Percentiles rank a stretch among this genome's conserved stretches.
These are phyloP conservation scores for Druon quercuslanigerum DNA, from an alignment of 1,140 invertebrate genomes.

Conservation along the genomic window DNA sequence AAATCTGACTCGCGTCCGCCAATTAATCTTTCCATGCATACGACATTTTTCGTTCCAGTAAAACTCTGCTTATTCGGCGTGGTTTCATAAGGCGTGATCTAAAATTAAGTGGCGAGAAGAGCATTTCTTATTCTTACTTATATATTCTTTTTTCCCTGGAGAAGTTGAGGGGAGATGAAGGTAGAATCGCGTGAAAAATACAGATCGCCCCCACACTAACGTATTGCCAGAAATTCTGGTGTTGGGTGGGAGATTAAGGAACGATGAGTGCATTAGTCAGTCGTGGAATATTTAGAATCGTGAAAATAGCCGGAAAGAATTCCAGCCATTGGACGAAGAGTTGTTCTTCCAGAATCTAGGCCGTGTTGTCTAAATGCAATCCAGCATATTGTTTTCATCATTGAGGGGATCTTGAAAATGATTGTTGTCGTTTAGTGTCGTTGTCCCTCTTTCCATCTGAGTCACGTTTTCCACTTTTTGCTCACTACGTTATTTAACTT, in stretches of 20 bases:
- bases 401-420: neutral
- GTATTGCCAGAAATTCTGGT: slow-evolving; percentile 36
- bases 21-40: neutral
- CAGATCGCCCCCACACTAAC: slow-evolving; percentile 1
- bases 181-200: slow-evolving; percentile 6
- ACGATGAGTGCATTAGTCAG: slow-evolving; percentile 46
- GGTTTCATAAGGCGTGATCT: slow-evolving; percentile 35
- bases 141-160: slow-evolving; percentile 8
- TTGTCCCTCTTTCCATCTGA: too few relatives aligned
- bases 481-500: too few relatives aligned
- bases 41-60: slow-evolving; percentile 3
- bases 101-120: slow-evolving; percentile 37
- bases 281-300: slow-evolving; percentile 48
- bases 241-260: slow-evolving; percentile 24
- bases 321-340: slow-evolving; percentile 33
- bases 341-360: neutral
- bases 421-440: too few relatives aligned
- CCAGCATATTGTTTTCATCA: neutral
- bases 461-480: too few relatives aligned
- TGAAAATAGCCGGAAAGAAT: slow-evolving; percentile 42
- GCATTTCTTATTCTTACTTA: neutral
- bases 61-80: neutral
- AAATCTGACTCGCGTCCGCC: slow-evolving; percentile 11
- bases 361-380: neutral
- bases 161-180: neutral